Conservation (phyloP, 2,888 invertebrate genomes). For the Mythimna albipuncta region DNA sequence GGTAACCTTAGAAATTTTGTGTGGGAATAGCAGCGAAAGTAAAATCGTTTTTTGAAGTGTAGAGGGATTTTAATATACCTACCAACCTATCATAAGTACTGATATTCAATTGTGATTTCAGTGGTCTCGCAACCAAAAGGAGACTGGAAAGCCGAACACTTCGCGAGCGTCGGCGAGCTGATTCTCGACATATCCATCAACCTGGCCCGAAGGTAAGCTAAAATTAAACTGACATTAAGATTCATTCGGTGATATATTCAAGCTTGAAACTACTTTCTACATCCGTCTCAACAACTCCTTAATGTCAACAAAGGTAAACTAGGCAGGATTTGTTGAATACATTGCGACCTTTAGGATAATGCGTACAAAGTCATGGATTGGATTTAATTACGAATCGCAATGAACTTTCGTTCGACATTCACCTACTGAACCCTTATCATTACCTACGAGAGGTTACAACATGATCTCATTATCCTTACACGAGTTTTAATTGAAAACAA, state of each 20-base stretch:
- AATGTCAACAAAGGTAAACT: slow-evolving; percentile 57
- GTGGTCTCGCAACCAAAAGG: slow-evolving; percentile 95
- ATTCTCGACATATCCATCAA: slow-evolving; percentile 96
- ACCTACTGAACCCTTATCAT: slow-evolving; percentile 65
- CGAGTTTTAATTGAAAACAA: slow-evolving; percentile 58
- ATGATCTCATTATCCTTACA: slow-evolving; percentile 48
- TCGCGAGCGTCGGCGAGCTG: slow-evolving; percentile 96
- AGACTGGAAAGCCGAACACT: slow-evolving; percentile 96
- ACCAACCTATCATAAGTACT: slow-evolving; percentile 3
- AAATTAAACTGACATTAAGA: slow-evolving; percentile 31
- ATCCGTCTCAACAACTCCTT: slow-evolving; percentile 39
- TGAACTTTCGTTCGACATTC: slow-evolving; percentile 69
- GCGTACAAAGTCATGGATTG: slow-evolving; percentile 23
- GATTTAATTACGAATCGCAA: slow-evolving; percentile 35
- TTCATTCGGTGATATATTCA: slow-evolving; percentile 34
- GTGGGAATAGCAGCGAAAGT: no score
- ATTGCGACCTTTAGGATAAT: slow-evolving; percentile 33
- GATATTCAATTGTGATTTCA: slow-evolving; percentile 74
- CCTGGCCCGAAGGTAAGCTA: slow-evolving; percentile 94
- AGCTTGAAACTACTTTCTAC: slow-evolving; percentile 55
- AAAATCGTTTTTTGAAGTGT: no score
- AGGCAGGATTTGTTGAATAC: slow-evolving; percentile 31
- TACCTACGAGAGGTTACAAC: slow-evolving; percentile 37
- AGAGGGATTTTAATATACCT: no score
- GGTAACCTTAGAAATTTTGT: no score